Conservation (phyloP, 2,113 vertebrate species). For the Periophthalmodon schlosseri region DNA sequence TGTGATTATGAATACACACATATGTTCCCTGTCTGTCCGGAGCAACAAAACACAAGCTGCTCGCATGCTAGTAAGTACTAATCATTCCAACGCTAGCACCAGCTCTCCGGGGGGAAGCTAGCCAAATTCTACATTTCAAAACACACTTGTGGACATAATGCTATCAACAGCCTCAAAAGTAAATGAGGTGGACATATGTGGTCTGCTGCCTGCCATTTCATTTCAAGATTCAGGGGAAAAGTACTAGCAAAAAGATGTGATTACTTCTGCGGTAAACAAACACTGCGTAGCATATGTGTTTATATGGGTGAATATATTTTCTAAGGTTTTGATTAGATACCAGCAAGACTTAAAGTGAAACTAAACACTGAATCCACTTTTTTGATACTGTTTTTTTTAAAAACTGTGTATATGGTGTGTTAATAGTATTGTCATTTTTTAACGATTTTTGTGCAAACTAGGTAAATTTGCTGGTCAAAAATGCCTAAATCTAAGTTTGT, state of each 20-base stretch:
- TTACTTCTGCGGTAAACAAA: neutral
- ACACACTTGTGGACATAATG: slow-evolving; percentile 41
- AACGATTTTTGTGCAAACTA: too few species aligned
- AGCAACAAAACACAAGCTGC: slow-evolving; percentile 50
- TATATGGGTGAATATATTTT: neutral
- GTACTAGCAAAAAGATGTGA: neutral
- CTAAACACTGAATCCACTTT: too few species aligned
- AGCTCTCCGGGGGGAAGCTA: slow-evolving; percentile 47
- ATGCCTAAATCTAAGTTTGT: too few species aligned
- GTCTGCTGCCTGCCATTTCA: slow-evolving; percentile 9
- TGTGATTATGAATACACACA: slow-evolving; percentile 67
- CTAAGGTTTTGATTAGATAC: neutral
- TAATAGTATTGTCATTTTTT: too few species aligned
- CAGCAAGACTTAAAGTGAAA: neutral
- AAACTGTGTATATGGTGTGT: too few species aligned
- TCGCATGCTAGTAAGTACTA: slow-evolving; percentile 52
- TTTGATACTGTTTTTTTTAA: too few species aligned
- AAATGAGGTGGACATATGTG: slow-evolving; percentile 24
- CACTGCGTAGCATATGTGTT: neutral
- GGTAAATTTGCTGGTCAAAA: too few species aligned
- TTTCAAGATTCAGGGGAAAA: slow-evolving; percentile 7
- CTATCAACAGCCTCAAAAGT: slow-evolving; percentile 36
- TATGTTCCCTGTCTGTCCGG: slow-evolving; percentile 66
- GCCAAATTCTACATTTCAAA: slow-evolving; percentile 48
- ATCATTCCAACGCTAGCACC: slow-evolving; percentile 60